Conservation (phyloP, 2,797 vertebrate species). For the Agapornis canus region DNA sequence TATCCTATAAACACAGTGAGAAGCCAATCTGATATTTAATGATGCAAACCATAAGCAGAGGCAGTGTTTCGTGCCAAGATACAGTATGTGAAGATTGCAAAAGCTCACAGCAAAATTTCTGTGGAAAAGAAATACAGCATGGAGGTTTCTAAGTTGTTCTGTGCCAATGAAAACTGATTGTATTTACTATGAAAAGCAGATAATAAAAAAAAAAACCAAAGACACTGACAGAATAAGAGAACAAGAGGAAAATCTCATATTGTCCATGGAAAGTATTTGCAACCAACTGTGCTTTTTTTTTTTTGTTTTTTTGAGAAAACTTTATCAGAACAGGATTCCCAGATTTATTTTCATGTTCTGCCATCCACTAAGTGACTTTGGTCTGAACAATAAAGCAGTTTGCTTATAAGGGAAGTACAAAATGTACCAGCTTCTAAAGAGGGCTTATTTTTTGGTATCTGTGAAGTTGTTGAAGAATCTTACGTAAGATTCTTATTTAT, state of each 20-base stretch:
- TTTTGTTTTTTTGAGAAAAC: not conserved
- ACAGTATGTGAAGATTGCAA: slow-evolving; percentile 48
- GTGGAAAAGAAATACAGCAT: not conserved
- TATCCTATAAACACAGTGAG: slow-evolving; percentile 54
- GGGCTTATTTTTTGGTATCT: slow-evolving; percentile 25
- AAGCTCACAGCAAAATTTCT: slow-evolving; percentile 41
- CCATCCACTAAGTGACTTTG: not conserved
- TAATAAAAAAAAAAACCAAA: not conserved
- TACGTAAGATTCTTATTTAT: slow-evolving; percentile 47
- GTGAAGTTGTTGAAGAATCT: slow-evolving; percentile 27
- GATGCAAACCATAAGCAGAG: slow-evolving; percentile 63
- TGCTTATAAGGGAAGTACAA: slow-evolving; percentile 17
- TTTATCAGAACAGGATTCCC: not conserved
- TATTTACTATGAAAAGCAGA: not conserved
- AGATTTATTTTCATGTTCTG: slow-evolving; percentile 4
- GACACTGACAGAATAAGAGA: not conserved
- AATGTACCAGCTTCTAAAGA: slow-evolving; percentile 11
- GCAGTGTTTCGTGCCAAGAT: slow-evolving; percentile 41
- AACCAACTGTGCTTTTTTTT: not conserved
- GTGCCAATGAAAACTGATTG: not conserved
- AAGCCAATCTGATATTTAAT: slow-evolving; percentile 70
- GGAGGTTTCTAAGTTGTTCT: not conserved
- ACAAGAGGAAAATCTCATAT: not conserved
- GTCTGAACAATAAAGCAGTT: not conserved
- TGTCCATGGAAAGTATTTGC: not conserved